Base-by-base conservation (phyloP, 2,113 vertebrate genomes). In the Callithrix jacchus region DNA sequence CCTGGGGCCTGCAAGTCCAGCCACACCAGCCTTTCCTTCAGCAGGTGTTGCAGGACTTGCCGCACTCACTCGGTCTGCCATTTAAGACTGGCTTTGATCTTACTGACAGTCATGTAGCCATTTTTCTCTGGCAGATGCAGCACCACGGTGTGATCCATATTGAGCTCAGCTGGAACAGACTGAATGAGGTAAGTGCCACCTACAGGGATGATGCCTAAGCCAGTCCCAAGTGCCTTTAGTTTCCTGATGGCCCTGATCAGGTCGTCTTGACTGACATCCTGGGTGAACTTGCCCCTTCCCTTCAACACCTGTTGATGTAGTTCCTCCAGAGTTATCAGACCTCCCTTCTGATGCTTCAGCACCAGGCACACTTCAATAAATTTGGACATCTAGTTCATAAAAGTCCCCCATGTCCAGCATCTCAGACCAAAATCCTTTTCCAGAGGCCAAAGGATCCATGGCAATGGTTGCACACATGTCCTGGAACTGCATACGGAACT, bases 371-470 rank as follows among this genome's bases (percentile, higher is more conserved):
- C 99, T 98, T 99, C 99, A 49, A 99, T 98, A 66, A 99, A 99
- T 99, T 98, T 99, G 99, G 30, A 99, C 99, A 0, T 99, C 99
- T 1, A 99, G 98, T 85, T 99, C 99, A 8, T 99, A 99, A 97
- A 99, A 99, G 96, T 99, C 99, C 49, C 99, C 99, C 3, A 99
- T 99, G 1, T 99, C 99, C 2, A 99, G 98, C 99, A 99, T 99
- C 98, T 99, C 99, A 0, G 99, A 99, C 99, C 99, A 99, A 97
- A 99, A 99, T 32, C 99, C 99, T 99, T 99, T 99, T 0, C 99
- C 99, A 87, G 99, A 99, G 52, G 99, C 99, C 52, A 99, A 97
- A 0, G 99, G 99, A 87, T 99, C 99, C 25, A 99, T 99, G 4
- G 99, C 99, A 2, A 99, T 99, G 3, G 99, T 99, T 11, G 99